phyloP scores from a whole-genome alignment of 2,888 invertebrate genomes.

The Hyles lineata region DNA sequence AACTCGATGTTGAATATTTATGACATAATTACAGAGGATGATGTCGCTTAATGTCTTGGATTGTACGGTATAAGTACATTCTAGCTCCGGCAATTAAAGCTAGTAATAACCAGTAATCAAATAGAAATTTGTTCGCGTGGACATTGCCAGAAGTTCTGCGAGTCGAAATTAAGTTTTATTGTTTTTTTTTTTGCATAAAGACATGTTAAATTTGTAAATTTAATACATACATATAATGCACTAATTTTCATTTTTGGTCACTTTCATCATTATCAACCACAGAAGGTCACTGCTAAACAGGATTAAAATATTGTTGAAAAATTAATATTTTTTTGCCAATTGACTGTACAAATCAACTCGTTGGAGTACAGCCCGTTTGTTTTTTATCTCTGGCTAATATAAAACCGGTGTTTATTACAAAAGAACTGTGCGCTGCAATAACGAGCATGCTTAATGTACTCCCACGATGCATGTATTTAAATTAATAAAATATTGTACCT shows the following conservation, averaged over 20 bases:
- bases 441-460: not conserved
- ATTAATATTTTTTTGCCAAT: not conserved
- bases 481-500: constrained; percentile 8
- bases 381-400: too few species aligned
- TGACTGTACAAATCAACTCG: not conserved
- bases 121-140: not conserved
- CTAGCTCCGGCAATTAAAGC: not conserved
- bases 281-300: too few species aligned
- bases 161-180: not conserved
- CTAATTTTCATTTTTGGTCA: too few species aligned
- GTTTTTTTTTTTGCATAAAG: too few species aligned
- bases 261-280: not conserved
- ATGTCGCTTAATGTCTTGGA: not conserved
- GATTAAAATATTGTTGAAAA: not conserved
- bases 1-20: not conserved
- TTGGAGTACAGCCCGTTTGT: not conserved
- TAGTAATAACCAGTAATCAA: not conserved
- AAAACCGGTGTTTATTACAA: not conserved
- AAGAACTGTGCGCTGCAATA: not conserved
- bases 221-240: too few species aligned
- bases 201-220: too few species aligned
- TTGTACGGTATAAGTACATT: not conserved
- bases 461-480: constrained; percentile 7
- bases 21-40: not conserved
- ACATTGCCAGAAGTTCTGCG: not conserved